A percentile compares a stretch with the other conserved stretches of the same genome.
These are phyloP conservation scores for Vulpes ferrilata DNA, from an alignment of 2,113 vertebrate genomes.

Conservation along the genomic window DNA sequence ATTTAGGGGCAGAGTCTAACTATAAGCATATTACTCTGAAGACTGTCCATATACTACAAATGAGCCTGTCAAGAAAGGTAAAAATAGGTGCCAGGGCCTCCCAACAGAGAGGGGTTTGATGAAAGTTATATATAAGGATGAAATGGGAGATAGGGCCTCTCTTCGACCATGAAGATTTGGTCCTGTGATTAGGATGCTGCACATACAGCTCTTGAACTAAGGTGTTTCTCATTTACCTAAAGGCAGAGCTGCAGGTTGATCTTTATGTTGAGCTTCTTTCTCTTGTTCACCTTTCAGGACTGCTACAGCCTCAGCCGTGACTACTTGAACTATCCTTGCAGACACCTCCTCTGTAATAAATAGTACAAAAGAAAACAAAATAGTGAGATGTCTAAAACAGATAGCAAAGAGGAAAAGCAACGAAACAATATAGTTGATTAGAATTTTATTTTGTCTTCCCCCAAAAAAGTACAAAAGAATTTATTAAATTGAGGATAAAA, in stretches of 20 bases:
- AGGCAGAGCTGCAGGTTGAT: constrained; percentile 92
- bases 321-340: constrained; percentile 98
- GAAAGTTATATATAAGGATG: not conserved
- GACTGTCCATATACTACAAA: not conserved
- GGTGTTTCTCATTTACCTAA: constrained; percentile 91
- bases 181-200: not conserved
- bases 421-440: not conserved
- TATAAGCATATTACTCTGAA: not conserved
- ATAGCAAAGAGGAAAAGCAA: not conserved
- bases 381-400: not conserved
- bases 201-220: not conserved
- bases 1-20: not conserved
- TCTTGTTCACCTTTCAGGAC: constrained; percentile 99
- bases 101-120: not conserved
- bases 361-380: constrained; percentile 76
- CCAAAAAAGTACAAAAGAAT: not conserved
- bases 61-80: not conserved
- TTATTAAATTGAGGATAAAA: not conserved
- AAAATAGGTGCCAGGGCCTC: not conserved
- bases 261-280: constrained; percentile 91
- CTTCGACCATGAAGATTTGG: not conserved
- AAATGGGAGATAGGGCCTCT: not conserved
- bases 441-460: not conserved
- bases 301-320: constrained; percentile 98
- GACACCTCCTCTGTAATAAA: constrained; percentile 96